Base-by-base conservation (phyloP, 2,888 invertebrate genomes). In the Parnassius glacialis region DNA sequence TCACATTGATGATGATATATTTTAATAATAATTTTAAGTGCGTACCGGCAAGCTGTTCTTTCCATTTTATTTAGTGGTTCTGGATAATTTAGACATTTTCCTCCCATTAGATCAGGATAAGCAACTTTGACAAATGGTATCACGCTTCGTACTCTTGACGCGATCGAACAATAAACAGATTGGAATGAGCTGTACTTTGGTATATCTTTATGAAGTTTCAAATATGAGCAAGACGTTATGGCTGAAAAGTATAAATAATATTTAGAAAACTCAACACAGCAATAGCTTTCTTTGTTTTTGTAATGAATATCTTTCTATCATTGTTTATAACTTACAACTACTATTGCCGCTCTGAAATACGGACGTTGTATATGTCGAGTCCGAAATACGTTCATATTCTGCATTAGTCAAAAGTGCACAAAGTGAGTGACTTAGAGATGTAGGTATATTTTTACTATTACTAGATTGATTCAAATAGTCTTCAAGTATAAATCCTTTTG, bases 41-140 rank as follows among this genome's bases (percentile, higher is more conserved):
- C 43, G 64, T 71, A 91, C 92, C 92, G 87, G 81, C 89, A 92
- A 20, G 90, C 87, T 58, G 80, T 79, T 61, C 90, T 76, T 68
- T 92, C 92, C 85, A 87, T 90, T 72, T 87, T 85, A 68, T 94
- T 93, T 16, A 95, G 81, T 1, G 94, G 93, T 74, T 95, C 95
- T 0, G 93, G 90, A n/a, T 85, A 82, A 54, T 86, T 89, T 0
- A 84, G 78, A 20, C 93, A 88, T 58, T 92, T 85, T 1, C 93
- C 94, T 0, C 94, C 94, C 69, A 92, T 88, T 84, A 95, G 87
- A 72, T 96, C 96, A 16, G 96, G 96, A 79, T 95, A 95, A 0
- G 95, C 95, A 7, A 95, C 93, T 83, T 95, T 96, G 44, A 94
- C 93, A 80, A 95, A 95, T 9, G 93, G 93, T 64, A 94, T 93